A percentile compares a stretch with the other conserved stretches of the same genome.
phyloP scores from a whole-genome alignment of 2,113 vertebrate genomes.

The Ploceus nigricollis region DNA sequence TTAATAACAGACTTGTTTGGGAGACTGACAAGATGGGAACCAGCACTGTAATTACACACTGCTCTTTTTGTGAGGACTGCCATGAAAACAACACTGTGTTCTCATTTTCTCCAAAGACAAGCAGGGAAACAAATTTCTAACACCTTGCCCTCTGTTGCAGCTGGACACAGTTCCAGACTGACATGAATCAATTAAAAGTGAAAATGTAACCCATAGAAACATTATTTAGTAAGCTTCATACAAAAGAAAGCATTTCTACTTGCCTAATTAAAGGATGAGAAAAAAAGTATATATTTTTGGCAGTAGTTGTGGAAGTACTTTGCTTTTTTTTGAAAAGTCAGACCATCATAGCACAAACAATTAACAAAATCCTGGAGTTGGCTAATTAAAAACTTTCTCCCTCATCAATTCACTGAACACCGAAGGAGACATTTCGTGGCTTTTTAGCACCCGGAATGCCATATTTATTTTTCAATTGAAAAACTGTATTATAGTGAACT shows the following conservation, averaged over 20 bases:
- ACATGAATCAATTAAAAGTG: slow-evolving; percentile 18
- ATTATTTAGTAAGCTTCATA: neutral
- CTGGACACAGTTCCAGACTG: neutral
- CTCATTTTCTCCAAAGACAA: slow-evolving; percentile 1
- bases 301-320: neutral
- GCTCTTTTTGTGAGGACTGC: slow-evolving; percentile 1
- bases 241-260: neutral
- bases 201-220: neutral
- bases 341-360: neutral
- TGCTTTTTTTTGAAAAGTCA: neutral
- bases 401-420: neutral
- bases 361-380: neutral
- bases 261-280: neutral
- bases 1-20: slow-evolving; percentile 1
- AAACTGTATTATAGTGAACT: neutral
- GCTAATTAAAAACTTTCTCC: slow-evolving; percentile 12
- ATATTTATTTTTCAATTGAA: neutral
- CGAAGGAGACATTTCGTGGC: neutral
- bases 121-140: neutral
- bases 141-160: neutral
- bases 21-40: neutral
- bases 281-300: neutral
- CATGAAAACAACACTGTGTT: neutral
- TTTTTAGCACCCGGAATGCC: neutral
- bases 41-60: neutral